A percentile compares a stretch with the other conserved stretches of the same genome.
Conservation (phyloP, 30 jellyfish, hydroid and myxozoan species). For the Pseudorhiza aurosa region DNA sequence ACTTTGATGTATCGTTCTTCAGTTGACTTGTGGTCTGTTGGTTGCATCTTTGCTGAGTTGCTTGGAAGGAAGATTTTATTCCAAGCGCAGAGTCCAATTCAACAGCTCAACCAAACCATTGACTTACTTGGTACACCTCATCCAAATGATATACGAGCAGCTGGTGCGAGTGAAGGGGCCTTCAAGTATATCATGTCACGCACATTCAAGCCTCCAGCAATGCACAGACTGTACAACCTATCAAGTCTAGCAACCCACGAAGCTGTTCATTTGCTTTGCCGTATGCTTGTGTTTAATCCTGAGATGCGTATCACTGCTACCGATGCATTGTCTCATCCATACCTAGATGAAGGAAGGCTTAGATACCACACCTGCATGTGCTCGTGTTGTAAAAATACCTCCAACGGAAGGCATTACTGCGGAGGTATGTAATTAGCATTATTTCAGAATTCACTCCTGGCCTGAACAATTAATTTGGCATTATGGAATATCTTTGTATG, state of each 20-base stretch:
- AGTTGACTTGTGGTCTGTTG: conserved; percentile 96
- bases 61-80: conserved; percentile 89
- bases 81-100: conserved; percentile 97
- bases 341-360: conserved; percentile 92
- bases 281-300: conserved; percentile 95
- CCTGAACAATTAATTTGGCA: no score
- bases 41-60: conserved; percentile 94
- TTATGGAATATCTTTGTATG: no score
- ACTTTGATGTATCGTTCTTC: conserved; percentile 3
- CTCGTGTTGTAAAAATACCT: conserved; percentile 75
- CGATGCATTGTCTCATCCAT: conserved; percentile 97
- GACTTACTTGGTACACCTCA: conserved; percentile 97
- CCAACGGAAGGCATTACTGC: conserved; percentile 85
- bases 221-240: conserved; percentile 85
- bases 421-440: conserved; percentile 82
- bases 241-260: conserved; percentile 93
- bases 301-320: conserved; percentile 83
- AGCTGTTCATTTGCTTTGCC: conserved; percentile 89
- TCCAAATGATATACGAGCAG: conserved; percentile 86
- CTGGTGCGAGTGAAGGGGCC: conserved; percentile 98
- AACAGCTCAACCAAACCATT: conserved; percentile 88
- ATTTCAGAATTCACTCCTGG: no score
- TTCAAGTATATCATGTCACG: conserved; percentile 86
- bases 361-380: conserved; percentile 97
- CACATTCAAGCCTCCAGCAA: conserved; percentile 87